Evolutionary conservation across 2,113 vertebrate species (phyloP).

Genomic region (Hassar affinis): DNA sequence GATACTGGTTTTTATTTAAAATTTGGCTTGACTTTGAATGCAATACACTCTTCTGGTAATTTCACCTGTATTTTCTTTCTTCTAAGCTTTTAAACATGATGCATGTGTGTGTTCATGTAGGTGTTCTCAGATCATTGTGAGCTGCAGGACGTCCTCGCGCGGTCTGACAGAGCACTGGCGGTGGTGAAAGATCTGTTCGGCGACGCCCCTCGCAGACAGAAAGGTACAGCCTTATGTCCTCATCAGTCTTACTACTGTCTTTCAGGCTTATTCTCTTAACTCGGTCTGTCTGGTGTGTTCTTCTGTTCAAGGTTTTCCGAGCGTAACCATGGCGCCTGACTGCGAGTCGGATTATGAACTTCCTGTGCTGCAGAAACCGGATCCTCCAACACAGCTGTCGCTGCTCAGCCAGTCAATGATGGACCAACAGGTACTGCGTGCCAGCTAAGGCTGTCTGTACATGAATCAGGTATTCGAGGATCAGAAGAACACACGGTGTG

Average conservation of each 20-base stretch:
- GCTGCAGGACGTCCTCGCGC: constrained; percentile 80
- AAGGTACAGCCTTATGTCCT: constrained; percentile 69
- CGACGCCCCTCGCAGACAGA: constrained; percentile 79
- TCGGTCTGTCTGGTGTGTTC: constrained; percentile 39
- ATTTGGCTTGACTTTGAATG: not conserved
- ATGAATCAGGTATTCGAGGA: not conserved
- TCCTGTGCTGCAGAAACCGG: constrained; percentile 71
- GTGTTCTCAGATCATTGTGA: constrained; percentile 86
- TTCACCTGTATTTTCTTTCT: not conserved
- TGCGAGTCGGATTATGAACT: constrained; percentile 70
- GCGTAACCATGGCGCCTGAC: constrained; percentile 85
- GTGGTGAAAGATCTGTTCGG: constrained; percentile 81
- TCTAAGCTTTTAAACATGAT: not conserved
- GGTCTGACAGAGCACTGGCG: constrained; percentile 82
- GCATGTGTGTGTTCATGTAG: constrained; percentile 65
- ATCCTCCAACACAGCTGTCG: constrained; percentile 75
- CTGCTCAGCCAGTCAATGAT: constrained; percentile 75
- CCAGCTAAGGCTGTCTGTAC: not conserved
- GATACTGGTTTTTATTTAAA: not conserved
- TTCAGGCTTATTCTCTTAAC: not conserved
- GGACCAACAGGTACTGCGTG: constrained; percentile 73
- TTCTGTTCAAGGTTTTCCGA: constrained; percentile 79
- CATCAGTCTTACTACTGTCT: not conserved
- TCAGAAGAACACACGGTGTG: not conserved
- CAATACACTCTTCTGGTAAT: not conserved